Evolutionary conservation across 2,888 invertebrate genomes (phyloP), one percentile per base, ranked within the genome.

Genomic region (Drosophila rubida): DNA sequence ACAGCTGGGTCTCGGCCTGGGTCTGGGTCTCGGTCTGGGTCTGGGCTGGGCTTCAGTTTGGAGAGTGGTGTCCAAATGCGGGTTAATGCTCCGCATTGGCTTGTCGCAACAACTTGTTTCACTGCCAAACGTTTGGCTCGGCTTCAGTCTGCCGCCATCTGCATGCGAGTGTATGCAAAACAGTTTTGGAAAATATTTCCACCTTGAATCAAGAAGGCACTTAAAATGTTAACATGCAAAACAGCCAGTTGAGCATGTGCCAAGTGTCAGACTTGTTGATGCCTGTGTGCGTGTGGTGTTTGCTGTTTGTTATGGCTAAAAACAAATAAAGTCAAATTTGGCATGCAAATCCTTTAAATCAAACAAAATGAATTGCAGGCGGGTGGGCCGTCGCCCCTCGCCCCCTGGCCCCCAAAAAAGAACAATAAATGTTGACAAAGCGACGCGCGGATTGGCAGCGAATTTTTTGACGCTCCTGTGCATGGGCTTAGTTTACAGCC

Each of bases 271-370:
- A 49, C 68, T 58, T 69, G 64, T 54, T 68, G 68, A 66, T 45
- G 35, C 9, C 8, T 22, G 6, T 59, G 49, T 55, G 49, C 57
- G 46, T 58, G 61, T 51, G 57, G 54, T 62, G 61, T 55, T 32
- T 44, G 54, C 46, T 27, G 50, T 59, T 39, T 64, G 61, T 69
- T 60, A 27, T 27, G 44, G 51, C 51, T 13, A 41, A 81, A 81
- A 75, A 78, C 82, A 89, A 85, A 89, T 88, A 88, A 87, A 60
- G 74, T 70, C 83, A 79, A 89, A 86, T 81, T 88, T 81, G 76
- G 76, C 83, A 83, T 87, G 89, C 70, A 83, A 83, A 83, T 83
- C 89, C 78, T 68, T 84, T 78, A 87, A 87, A 81, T 83, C 82
- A 83, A 88, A 87, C 79, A 85, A 80, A 83, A 63, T 67, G 59